phyloP scores from a whole-genome alignment of 2,888 invertebrate genomes.

The Spilosoma lubricipeda region DNA sequence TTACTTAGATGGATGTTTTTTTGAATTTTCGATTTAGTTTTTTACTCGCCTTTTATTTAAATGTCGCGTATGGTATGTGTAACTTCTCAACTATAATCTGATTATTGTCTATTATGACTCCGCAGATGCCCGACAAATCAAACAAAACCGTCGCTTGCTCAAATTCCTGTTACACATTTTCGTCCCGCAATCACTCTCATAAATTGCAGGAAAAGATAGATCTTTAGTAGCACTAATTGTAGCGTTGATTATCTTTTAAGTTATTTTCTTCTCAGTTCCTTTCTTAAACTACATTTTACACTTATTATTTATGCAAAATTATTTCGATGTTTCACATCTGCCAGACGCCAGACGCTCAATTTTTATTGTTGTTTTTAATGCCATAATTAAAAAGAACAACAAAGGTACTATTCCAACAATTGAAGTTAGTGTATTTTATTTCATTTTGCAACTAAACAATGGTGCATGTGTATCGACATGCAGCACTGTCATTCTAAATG shows the following conservation, averaged over 20 bases:
- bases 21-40: not conserved
- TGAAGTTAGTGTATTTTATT: slow-evolving; percentile 28
- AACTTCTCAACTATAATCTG: not conserved
- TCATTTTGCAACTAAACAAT: slow-evolving; percentile 47
- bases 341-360: not conserved
- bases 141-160: not conserved
- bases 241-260: not conserved
- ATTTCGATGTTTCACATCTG: not conserved
- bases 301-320: not conserved
- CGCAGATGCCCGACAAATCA: not conserved
- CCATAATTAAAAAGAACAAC: slow-evolving; percentile 4
- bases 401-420: slow-evolving; percentile 4
- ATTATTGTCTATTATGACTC: not conserved
- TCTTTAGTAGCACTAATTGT: not conserved
- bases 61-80: not conserved
- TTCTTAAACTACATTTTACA: not conserved
- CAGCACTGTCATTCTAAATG: slow-evolving; percentile 61
- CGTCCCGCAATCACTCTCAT: not conserved
- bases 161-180: not conserved
- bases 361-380: not conserved
- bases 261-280: not conserved
- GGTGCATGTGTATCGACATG: slow-evolving; percentile 53
- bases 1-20: not conserved
- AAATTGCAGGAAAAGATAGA: not conserved
- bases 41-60: not conserved